Evolutionary conservation across 2,797 vertebrate species (phyloP), one percentile per base, ranked within the genome.

Genomic region (Cuculus canorus): DNA sequence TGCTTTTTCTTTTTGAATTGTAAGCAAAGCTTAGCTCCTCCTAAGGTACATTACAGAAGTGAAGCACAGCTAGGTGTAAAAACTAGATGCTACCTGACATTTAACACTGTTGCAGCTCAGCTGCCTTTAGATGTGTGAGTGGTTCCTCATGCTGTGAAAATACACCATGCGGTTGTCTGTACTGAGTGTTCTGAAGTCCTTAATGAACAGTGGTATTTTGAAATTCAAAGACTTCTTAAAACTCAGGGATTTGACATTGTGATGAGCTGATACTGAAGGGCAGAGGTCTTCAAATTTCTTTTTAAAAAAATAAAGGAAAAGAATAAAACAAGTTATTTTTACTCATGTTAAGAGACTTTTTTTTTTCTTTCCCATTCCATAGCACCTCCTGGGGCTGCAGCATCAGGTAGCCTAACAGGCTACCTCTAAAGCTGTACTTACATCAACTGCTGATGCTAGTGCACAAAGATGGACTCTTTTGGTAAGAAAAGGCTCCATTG

Each of bases 391-490:
- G 53, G 39, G 70, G 88, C 85, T 87, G 32, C 79, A 93, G 82
- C 82, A 95, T 88, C 87, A 96, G 92, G 94, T 97, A 96, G 78
- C 57, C 63, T 82, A 65, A 48, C 68, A 95, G 30, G 43, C 92
- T 84, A 63, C 88, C 86, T 95, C 82, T 90, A 86, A 89, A 95
- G 59, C 87, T 94, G 37, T 52, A 33, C 88, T 92, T 79, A 6
- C 4, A 76, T 88, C 72, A 76, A 0, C 69, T 84, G 50, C 78
- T 90, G 91, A 47, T 85, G 45, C 56, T 86, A 43, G 37, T 52
- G 41, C 72, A 93, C 92, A 96, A 90, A 95, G 95, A 96, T 95
- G 60, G 71, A 92, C 96, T 97, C 94, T 97, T 96, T 94, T 78
- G 69, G 90, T 82, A 84, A 91, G 87, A 97, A 96, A 97, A 95